Conservation (phyloP, 2,113 vertebrate genomes). For the Paradoxurus hermaphroditus region DNA sequence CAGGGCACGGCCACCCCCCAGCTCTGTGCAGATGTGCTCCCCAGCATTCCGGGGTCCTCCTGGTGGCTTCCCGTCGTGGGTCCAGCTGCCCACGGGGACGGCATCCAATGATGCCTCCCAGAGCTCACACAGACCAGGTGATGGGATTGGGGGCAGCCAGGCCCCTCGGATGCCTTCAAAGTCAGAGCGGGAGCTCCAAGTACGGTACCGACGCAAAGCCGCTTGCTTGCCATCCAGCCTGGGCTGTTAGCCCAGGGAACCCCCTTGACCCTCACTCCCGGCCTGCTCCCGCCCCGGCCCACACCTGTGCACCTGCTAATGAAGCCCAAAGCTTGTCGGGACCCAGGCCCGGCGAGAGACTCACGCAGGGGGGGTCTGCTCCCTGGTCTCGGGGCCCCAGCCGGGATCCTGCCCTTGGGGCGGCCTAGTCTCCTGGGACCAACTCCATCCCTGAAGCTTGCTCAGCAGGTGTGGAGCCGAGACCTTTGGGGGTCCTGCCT, state of each 20-base stretch:
- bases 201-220: accelerated
- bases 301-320: neutral
- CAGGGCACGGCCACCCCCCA: neutral
- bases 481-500: neutral
- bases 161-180: neutral
- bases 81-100: accelerated
- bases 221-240: accelerated
- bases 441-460: neutral
- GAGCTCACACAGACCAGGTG: neutral
- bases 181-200: neutral
- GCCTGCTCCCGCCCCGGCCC: neutral
- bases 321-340: neutral
- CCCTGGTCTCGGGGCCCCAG: neutral
- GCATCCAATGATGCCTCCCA: neutral
- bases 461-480: neutral
- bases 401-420: accelerated
- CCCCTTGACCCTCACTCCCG: neutral
- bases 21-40: neutral
- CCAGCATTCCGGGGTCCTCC: neutral
- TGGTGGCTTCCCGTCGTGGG: neutral
- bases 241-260: neutral
- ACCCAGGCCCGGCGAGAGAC: neutral
- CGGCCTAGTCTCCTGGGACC: neutral
- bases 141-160: neutral
- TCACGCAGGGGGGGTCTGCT: neutral